Conservation (phyloP, 2,888 invertebrate species). For the Diplolepis rosae region DNA sequence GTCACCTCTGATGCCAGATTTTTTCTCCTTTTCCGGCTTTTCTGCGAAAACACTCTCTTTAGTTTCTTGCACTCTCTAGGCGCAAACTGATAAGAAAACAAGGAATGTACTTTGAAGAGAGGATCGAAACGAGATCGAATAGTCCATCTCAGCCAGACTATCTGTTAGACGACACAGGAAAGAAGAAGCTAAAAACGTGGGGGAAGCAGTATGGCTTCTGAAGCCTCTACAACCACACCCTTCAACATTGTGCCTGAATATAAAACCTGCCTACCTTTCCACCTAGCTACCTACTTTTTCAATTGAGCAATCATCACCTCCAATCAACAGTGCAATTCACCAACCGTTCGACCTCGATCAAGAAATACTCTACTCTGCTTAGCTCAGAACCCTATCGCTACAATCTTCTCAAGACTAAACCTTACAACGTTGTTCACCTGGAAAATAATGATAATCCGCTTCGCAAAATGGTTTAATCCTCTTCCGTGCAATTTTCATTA, state of each 20-base stretch:
- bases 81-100: constrained; percentile 43
- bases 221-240: constrained; percentile 60
- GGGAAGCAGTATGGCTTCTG: constrained; percentile 67
- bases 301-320: constrained; percentile 61
- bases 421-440: not conserved
- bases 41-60: constrained; percentile 1
- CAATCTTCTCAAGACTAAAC: not conserved
- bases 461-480: not conserved
- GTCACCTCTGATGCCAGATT: constrained; percentile 27
- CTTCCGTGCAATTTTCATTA: too few relatives aligned
- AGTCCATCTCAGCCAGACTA: constrained; percentile 40
- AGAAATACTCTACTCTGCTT: not conserved
- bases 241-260: constrained; percentile 33
- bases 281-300: constrained; percentile 61
- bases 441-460: not conserved
- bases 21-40: not conserved
- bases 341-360: constrained; percentile 2
- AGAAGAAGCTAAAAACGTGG: constrained; percentile 54
- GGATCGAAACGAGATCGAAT: constrained; percentile 39
- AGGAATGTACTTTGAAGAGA: constrained; percentile 36
- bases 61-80: not conserved
- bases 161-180: constrained; percentile 21
- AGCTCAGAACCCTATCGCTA: not conserved
- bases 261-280: constrained; percentile 51
- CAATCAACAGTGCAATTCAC: constrained; percentile 9